Evolutionary conservation across 1,140 invertebrate genomes (phyloP).

Genomic region (Tetramorium simillimum): DNA sequence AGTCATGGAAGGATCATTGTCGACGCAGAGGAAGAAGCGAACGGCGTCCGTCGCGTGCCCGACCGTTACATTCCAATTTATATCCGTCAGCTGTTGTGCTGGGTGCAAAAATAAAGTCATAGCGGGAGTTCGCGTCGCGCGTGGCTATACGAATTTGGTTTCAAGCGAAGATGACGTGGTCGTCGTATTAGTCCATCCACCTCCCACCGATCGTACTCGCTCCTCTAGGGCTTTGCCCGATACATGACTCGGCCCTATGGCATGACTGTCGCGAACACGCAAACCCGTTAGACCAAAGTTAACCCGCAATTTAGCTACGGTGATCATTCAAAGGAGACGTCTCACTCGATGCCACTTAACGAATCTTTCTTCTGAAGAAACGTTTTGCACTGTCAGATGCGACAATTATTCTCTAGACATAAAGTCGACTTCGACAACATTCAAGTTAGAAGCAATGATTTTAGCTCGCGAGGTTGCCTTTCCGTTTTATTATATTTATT

Average conservation of each 20-base stretch:
- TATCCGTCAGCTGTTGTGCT: constrained; percentile 73
- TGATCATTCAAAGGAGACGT: constrained; percentile 75
- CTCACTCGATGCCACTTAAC: constrained; percentile 77
- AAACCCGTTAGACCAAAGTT: constrained; percentile 76
- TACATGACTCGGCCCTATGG: constrained; percentile 73
- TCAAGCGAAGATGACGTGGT: constrained; percentile 67
- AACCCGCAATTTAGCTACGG: constrained; percentile 78
- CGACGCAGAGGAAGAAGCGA: constrained; percentile 24
- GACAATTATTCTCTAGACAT: constrained; percentile 59
- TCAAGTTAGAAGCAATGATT: constrained; percentile 34
- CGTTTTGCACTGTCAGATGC: constrained; percentile 57
- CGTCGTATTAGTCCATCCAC: constrained; percentile 64
- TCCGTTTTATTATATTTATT: too few species aligned
- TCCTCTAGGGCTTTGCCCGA: constrained; percentile 55
- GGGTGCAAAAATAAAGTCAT: constrained; percentile 74
- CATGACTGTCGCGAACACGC: constrained; percentile 79
- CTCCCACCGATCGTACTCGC: constrained; percentile 48
- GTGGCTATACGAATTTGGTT: constrained; percentile 48
- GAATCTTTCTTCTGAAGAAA: constrained; percentile 58
- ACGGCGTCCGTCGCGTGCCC: constrained; percentile 65
- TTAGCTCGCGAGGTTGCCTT: not conserved
- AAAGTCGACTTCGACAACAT: constrained; percentile 43
- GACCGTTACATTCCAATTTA: constrained; percentile 78
- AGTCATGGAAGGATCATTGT: constrained; percentile 33
- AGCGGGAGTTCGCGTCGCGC: constrained; percentile 39